These are phyloP conservation scores for Petrosia ficiformis DNA, from an alignment of 37 sponge, comb jelly and placozoan species.

Conservation along the genomic window DNA sequence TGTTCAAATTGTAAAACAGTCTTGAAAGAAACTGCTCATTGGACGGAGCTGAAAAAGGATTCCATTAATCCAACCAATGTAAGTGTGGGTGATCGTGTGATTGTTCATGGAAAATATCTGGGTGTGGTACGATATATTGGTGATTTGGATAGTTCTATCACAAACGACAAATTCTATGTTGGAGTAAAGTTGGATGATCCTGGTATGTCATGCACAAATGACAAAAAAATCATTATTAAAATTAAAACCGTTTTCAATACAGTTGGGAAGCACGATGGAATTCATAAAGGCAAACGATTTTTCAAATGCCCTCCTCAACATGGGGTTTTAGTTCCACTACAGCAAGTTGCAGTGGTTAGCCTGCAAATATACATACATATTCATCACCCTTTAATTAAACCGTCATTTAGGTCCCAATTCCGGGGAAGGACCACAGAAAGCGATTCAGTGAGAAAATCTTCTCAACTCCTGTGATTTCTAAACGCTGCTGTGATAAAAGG, in stretches of 20 bases:
- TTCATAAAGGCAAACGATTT: slow-evolving; percentile 62
- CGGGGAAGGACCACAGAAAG: too few relatives aligned
- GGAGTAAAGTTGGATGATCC: slow-evolving; percentile 86
- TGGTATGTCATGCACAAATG: slow-evolving; percentile 38
- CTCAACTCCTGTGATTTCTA: too few relatives aligned
- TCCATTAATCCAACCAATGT: slow-evolving; percentile 13
- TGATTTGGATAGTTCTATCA: slow-evolving; percentile 64
- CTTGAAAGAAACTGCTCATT: slow-evolving; percentile 9
- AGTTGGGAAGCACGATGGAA: slow-evolving; percentile 85
- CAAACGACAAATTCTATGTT: slow-evolving; percentile 38
- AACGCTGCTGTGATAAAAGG: too few relatives aligned
- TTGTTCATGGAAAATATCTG: slow-evolving; percentile 31
- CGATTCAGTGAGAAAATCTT: too few relatives aligned
- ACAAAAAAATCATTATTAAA: background rate
- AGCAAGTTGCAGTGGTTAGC: slow-evolving; percentile 38
- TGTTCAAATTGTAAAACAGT: slow-evolving; percentile 50
- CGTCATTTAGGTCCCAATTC: too few relatives aligned
- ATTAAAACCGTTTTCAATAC: too few relatives aligned
- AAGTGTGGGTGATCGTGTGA: slow-evolving; percentile 67
- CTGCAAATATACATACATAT: background rate
- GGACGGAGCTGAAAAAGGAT: slow-evolving; percentile 12
- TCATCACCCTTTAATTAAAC: too few relatives aligned
- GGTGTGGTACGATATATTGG: slow-evolving; percentile 78
- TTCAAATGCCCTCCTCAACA: slow-evolving; percentile 74
- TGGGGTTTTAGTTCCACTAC: slow-evolving; percentile 61